Percentiles rank a stretch among this genome's conserved stretches.
phyloP scores from a whole-genome alignment of 2,113 vertebrate genomes.

The Ceuthmochares aereus region DNA sequence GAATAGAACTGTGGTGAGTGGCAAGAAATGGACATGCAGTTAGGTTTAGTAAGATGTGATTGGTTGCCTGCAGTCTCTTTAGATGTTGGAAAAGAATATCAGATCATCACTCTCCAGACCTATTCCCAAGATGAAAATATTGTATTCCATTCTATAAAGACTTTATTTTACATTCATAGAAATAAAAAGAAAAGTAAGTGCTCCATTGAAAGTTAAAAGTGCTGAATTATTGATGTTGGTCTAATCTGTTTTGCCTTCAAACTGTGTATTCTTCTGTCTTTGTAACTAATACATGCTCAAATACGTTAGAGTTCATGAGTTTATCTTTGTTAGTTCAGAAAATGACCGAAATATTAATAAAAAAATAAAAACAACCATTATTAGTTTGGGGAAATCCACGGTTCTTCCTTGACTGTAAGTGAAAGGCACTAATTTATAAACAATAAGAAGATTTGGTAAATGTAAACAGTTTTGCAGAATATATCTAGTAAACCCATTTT shows the following conservation, averaged over 20 bases:
- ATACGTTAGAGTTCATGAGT: neutral
- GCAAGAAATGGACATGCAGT: slow-evolving; percentile 23
- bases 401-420: neutral
- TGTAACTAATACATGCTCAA: neutral
- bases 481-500: neutral
- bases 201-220: neutral
- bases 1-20: neutral
- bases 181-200: neutral
- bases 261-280: neutral
- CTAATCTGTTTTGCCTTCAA: slow-evolving; percentile 35
- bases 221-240: slow-evolving; percentile 21
- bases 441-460: neutral
- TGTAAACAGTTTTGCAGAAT: neutral
- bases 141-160: neutral
- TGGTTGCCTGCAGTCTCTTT: neutral
- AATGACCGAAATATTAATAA: neutral
- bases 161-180: neutral
- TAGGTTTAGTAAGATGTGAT: neutral
- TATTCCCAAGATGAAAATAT: neutral
- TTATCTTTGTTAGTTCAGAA: neutral
- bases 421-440: neutral
- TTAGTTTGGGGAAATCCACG: neutral
- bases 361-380: neutral
- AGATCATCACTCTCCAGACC: neutral
- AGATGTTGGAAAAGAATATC: neutral